Base-by-base conservation (phyloP, 2,888 invertebrate genomes). In the Acronicta alni region DNA sequence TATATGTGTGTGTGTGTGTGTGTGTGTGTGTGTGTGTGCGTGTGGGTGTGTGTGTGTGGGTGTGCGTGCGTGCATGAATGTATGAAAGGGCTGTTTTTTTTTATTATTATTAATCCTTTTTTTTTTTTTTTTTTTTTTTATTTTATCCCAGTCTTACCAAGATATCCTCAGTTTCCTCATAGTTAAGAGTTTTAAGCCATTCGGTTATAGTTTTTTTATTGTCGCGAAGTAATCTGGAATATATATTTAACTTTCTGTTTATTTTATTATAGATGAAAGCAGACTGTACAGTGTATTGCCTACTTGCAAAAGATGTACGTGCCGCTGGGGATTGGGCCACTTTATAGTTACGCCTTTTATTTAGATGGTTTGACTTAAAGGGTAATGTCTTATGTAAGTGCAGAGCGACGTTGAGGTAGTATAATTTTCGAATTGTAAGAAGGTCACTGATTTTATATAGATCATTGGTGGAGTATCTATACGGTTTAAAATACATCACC, bases 371-470 rank as follows among this genome's bases (percentile, higher is more conserved):
- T 16, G 49, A 30, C 17, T 1, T 39, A 41, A 41, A 49, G 16
- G 49, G 49, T 30, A 16, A 30, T 30, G 47, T 18, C 30, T 46
- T 46, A 35, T 46, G 46, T 8, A 46, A 15, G n/a, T 18, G 20
- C 18, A 46, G 7, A 2, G 44, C 14, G 4, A 44, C 10, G 16
- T 44, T 46, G 12, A 38, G 32, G 15, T 35, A 15, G 7, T 48
- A 48, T 48, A 48, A 14, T 12, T 49, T 16, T 4, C 49, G 23
- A 10, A 49, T 20, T 32, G 49, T 30, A 5, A 49, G 41, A 4
- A 49, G 14, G 15, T 15, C 23, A 23, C 23, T 8, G 9, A 23
- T 9, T 12, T 14, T 38, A 39, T 48, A 48, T 12, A 48, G 39
- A 9, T 17, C 37, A 14, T 15, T 14, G 7, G 48, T 39, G 6